Evolutionary conservation across 2,797 vertebrate species (phyloP), one percentile per base, ranked within the genome.

Genomic region (Poecilia wingei): DNA sequence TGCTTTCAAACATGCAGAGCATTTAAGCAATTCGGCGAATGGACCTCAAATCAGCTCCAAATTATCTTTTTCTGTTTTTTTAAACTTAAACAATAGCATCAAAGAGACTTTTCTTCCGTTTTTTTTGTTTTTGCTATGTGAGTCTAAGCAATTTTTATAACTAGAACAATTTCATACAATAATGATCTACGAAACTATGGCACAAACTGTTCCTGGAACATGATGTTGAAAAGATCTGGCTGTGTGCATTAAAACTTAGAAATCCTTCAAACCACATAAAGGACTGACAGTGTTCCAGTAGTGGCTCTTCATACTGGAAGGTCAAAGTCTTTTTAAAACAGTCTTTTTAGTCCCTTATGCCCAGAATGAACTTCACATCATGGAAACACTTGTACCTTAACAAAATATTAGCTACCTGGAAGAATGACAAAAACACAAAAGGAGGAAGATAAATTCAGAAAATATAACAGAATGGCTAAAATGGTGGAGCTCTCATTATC

Each of bases 291-390:
- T 74, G 72, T 72, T 78, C 45, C 72, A 36, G 43, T 8, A 68
- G 36, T 22, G 53, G n/a, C 33, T 46, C 46, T 79, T 49, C 47
- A 39, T 68, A 41, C 64, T 25, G 64, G 28, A 76, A 86, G 83
- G 70, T 72, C 70, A 43, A 43, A 45, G 41, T 47, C 12, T 68
- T 78, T 82, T 78, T 82, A 49, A 81, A 80, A 68, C 18, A 22
- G 39, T 39, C 64, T 1, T 76, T 61, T 69, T 20, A 43, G 82
- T 72, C 72, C 59, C 72, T 22, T 41, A 10, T 36, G n/a, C 0
- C 41, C 46, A 74, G 53, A 71, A 51, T 1, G 8, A 41, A 43
- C 7, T 1, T 80, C 31, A 31, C 36, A 5, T 76, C 39, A 5
- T 76, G 53, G 6, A 55, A 3, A 49, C 0, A 8, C 18, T 64